phyloP scores from a whole-genome alignment of 2,113 vertebrate genomes.

The Carollia perspicillata region DNA sequence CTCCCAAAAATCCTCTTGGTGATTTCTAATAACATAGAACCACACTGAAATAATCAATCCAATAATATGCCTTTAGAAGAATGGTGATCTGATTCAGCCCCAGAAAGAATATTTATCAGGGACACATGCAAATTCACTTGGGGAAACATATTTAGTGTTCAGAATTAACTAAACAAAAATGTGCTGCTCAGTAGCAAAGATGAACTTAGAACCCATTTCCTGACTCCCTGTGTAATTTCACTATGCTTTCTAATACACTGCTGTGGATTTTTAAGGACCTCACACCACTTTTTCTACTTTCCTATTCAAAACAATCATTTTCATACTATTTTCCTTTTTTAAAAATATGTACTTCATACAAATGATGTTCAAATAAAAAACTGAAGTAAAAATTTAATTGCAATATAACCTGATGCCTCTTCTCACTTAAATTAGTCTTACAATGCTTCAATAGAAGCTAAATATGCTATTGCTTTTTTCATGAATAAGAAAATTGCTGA shows the following conservation, averaged over 20 bases:
- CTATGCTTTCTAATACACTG: background rate
- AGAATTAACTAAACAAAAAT: background rate
- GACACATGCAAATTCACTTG: background rate
- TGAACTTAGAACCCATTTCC: background rate
- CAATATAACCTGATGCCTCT: background rate
- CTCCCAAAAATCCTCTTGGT: background rate
- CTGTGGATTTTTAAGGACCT: background rate
- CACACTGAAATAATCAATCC: background rate
- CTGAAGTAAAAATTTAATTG: constrained; percentile 10
- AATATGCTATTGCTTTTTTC: constrained; percentile 4
- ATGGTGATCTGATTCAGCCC: background rate
- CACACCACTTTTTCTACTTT: background rate
- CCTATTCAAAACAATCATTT: constrained; percentile 30
- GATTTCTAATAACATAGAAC: background rate
- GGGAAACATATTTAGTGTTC: background rate
- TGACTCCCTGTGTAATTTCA: background rate
- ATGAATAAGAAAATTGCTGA: background rate
- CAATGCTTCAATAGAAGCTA: background rate
- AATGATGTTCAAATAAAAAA: background rate
- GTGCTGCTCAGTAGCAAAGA: background rate
- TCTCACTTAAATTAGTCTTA: constrained; percentile 24
- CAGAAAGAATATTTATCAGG: background rate
- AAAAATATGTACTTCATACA: background rate
- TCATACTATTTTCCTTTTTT: background rate
- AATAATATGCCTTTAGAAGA: background rate